Conservation (phyloP, 2,113 vertebrate species). For the Entelurus aequoreus region DNA sequence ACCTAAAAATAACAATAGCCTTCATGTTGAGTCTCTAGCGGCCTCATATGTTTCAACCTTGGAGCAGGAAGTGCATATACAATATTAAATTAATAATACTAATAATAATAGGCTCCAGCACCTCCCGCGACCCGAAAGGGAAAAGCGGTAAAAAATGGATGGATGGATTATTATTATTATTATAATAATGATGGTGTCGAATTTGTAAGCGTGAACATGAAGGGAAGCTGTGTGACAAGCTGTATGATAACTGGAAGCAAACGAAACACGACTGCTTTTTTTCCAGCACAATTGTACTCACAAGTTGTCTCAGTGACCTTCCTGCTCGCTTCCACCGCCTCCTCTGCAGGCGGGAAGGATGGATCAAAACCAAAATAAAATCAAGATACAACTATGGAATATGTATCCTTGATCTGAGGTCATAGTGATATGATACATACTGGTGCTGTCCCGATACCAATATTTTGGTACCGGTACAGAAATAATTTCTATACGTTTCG, state of each 20-base stretch:
- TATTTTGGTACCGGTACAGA: no score
- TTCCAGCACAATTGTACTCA: constrained; percentile 24
- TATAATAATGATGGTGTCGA: constrained; percentile 15
- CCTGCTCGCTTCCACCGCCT: constrained; percentile 19
- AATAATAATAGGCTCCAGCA: no score
- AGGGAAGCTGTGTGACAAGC: constrained; percentile 10
- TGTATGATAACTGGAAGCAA: constrained; percentile 14
- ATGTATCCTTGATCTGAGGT: constrained; percentile 47
- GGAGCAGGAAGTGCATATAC: not conserved
- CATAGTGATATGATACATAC: constrained; percentile 12
- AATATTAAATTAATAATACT: no score
- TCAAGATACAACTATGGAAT: constrained; percentile 26
- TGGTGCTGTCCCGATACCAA: no score
- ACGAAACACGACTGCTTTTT: constrained; percentile 10
- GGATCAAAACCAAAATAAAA: constrained; percentile 10
- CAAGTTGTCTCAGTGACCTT: constrained; percentile 31
- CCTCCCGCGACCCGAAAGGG: constrained; percentile 24
- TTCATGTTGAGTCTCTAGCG: constrained; percentile 26
- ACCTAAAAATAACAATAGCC: constrained; percentile 16
- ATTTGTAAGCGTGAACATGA: constrained; percentile 13
- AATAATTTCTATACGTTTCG: no score
- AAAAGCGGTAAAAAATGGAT: constrained; percentile 23
- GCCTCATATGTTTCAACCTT: constrained; percentile 22
- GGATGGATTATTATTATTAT: no score
- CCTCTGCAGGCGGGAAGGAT: constrained; percentile 13